These are phyloP conservation scores for Meloidogyne chitwoodi DNA, from an alignment of 1,140 invertebrate species.

Conservation along the genomic window DNA sequence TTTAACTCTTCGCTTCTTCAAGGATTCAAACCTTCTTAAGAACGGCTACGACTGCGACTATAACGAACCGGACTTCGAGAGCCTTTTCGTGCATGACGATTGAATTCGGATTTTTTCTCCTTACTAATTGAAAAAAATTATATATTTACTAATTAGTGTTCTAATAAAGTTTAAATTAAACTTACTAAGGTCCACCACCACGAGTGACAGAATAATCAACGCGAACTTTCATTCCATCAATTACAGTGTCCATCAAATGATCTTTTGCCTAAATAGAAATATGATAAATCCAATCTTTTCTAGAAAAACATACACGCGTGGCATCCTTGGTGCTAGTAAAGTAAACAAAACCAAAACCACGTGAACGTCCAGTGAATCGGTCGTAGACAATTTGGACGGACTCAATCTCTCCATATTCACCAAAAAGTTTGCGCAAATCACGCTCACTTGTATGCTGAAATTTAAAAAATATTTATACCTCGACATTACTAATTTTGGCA, in stretches of 20 bases:
- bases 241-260: constrained; percentile 83
- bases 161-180: background rate
- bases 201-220: constrained; percentile 91
- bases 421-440: constrained; percentile 31
- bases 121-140: background rate
- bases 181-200: constrained; percentile 30
- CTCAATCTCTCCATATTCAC: constrained; percentile 35
- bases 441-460: constrained; percentile 29
- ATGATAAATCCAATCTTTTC: background rate
- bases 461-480: background rate
- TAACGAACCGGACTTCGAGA: constrained; percentile 20
- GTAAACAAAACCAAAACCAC: constrained; percentile 96
- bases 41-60: constrained; percentile 24
- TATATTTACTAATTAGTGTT: background rate
- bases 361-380: constrained; percentile 72
- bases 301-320: constrained; percentile 65
- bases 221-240: constrained; percentile 84
- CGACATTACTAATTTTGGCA: too few species aligned
- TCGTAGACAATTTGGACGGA: constrained; percentile 38
- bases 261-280: constrained; percentile 72
- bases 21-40: background rate
- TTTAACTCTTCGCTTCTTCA: background rate
- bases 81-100: constrained; percentile 11
- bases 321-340: constrained; percentile 83
- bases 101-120: constrained; percentile 4